These are phyloP conservation scores for Pseudanteris insignis DNA, from an alignment of 2,888 invertebrate species.

Conservation along the genomic window DNA sequence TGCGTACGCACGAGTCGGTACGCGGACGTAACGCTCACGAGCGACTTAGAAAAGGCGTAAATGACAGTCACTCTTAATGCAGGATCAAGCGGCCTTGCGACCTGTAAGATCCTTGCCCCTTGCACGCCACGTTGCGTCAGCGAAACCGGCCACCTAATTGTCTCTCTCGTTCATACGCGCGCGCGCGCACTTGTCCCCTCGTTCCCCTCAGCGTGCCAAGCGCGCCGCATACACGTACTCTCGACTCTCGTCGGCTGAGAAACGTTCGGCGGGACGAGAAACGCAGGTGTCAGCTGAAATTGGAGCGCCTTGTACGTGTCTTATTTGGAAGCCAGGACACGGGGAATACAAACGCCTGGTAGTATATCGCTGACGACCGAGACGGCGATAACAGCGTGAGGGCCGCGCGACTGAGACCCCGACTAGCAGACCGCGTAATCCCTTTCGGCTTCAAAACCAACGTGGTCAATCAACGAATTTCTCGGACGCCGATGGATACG, in stretches of 20 bases:
- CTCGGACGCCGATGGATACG: constrained; percentile 24
- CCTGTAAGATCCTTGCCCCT: constrained; percentile 64
- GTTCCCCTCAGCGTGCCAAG: too few species aligned
- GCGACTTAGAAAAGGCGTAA: constrained; percentile 55
- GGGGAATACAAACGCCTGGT: constrained; percentile 54
- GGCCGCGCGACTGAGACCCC: constrained; percentile 6
- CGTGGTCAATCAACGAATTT: constrained; percentile 31
- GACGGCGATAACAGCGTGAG: background rate
- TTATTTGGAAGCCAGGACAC: constrained; percentile 55
- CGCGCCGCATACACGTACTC: constrained; percentile 26
- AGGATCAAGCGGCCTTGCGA: constrained; percentile 62
- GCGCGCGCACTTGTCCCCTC: constrained; percentile 1
- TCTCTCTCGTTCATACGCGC: too few species aligned
- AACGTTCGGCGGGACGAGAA: constrained; percentile 49
- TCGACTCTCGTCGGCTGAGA: constrained; percentile 18
- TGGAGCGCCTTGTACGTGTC: constrained; percentile 62
- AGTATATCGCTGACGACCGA: constrained; percentile 50
- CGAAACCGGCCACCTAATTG: constrained; percentile 42
- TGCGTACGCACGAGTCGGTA: too few species aligned
- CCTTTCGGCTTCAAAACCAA: constrained; percentile 28
- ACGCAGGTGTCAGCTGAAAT: constrained; percentile 61
- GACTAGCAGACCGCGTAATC: constrained; percentile 29
- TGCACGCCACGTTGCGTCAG: constrained; percentile 48
- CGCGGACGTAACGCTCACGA: constrained; percentile 42
- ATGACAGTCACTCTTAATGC: constrained; percentile 54